phyloP scores from a whole-genome alignment of 2,888 invertebrate genomes.

The Julus scanicus region DNA sequence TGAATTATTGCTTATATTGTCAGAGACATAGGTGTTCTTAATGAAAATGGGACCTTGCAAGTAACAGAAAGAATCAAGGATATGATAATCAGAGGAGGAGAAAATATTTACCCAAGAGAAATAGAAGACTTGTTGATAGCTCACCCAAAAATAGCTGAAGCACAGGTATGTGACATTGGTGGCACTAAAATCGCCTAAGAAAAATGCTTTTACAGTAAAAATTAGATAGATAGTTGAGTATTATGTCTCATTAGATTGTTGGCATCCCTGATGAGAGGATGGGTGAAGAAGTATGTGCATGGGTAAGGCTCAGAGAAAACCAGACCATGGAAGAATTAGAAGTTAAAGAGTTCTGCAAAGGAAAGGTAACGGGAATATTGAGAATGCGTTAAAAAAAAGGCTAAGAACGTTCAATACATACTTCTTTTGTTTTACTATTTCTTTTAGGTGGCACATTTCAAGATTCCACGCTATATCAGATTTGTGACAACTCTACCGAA shows the following conservation, averaged over 20 bases:
- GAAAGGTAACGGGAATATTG: conserved; percentile 37
- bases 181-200: no score
- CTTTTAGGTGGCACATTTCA: conserved; percentile 68
- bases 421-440: neutral
- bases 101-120: conserved; percentile 71
- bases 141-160: conserved; percentile 68
- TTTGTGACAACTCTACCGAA: conserved; percentile 64
- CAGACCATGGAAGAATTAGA: neutral
- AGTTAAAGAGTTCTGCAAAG: conserved; percentile 74
- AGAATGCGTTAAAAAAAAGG: neutral
- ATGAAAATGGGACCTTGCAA: conserved; percentile 68
- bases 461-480: conserved; percentile 69
- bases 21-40: conserved; percentile 66
- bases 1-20: neutral
- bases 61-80: conserved; percentile 71
- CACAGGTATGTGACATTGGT: conserved; percentile 62
- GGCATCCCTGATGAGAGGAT: conserved; percentile 80
- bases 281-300: conserved; percentile 73
- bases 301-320: conserved; percentile 60
- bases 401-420: neutral
- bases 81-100: conserved; percentile 70
- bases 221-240: neutral
- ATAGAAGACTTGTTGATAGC: conserved; percentile 69
- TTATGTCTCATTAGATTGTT: conserved; percentile 69
- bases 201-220: conserved; percentile 64